Conservation (phyloP, 2,888 invertebrate genomes). For the Bombylius major region DNA sequence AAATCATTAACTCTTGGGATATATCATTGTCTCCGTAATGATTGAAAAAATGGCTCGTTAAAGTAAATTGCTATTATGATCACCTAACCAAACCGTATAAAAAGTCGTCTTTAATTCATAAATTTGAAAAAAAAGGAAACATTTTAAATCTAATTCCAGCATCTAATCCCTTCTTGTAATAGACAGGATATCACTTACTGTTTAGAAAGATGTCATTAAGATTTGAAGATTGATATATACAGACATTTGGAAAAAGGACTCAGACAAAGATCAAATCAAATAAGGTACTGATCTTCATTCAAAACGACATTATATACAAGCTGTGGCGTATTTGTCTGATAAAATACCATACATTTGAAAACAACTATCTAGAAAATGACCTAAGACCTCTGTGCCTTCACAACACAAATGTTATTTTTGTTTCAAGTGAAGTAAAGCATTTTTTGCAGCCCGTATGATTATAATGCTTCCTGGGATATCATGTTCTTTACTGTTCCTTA, state of each 20-base stretch:
- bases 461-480: background rate
- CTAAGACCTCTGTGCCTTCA: slow-evolving; percentile 1
- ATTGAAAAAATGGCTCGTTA: background rate
- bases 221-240: slow-evolving; percentile 4
- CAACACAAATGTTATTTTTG: background rate
- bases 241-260: background rate
- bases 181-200: slow-evolving; percentile 8
- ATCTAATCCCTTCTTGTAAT: background rate
- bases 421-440: too few species aligned
- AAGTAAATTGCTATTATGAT: slow-evolving; percentile 1
- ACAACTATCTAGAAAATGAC: slow-evolving; percentile 3
- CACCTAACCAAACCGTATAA: slow-evolving; percentile 2
- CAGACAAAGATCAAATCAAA: background rate
- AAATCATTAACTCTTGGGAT: background rate
- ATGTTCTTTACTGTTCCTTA: slow-evolving; percentile 1
- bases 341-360: background rate
- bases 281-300: background rate
- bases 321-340: background rate
- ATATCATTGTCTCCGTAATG: background rate
- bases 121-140: background rate
- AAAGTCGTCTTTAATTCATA: slow-evolving; percentile 1
- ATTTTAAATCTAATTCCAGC: background rate
- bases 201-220: slow-evolving; percentile 8
- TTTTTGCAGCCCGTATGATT: background rate
- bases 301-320: too few species aligned